Evolutionary conservation across 2,797 vertebrate genomes (phyloP), one percentile per base, ranked within the genome.

Genomic region (Eurystomus glaucurus): DNA sequence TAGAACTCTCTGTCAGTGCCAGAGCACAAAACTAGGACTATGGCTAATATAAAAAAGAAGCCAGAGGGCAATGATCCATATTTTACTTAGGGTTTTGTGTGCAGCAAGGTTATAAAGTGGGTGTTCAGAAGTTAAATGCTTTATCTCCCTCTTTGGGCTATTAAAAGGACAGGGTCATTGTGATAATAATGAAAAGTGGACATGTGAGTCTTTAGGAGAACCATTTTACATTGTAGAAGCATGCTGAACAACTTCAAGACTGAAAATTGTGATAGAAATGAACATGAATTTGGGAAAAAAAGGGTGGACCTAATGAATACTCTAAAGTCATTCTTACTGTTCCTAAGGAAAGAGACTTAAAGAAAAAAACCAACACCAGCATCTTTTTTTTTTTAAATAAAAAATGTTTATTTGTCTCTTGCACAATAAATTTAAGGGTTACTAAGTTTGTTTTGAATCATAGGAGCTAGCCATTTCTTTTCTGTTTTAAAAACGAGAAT

Each of bases 1-100:
- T 39, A 81, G 74, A 91, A 80, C 39, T 46, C 77, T 78, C 62
- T 69, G 78, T 57, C 46, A 72, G 50, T 64, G 39, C 55, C 66
- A 94, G 88, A 88, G 95, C 71, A 91, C 26, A 64, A 94, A 96
- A 96, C 89, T 66, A 91, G 61, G 65, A 77, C 45, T 83, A n/a
- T 2, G 12, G 51, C 2, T 89, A 82, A 89, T 52, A 51, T 11
- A 60, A 72, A 88, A 46, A 96, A 86, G 39, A 25, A 74, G 4
- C 31, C 51, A 65, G 76, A 95, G 54, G 70, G n/a, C 23, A 94
- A 83, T 29, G 31, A 15, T 86, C 8, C 15, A 9, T 65, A 21
- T 58, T 76, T 88, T 95, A 58, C 76, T 83, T 39, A 55, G 46
- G 29, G 66, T 69, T 85, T 74, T 57, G 14, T 64, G 26, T 66